Conservation (phyloP, 1,140 invertebrate species). For the Teleopsis dalmanni region DNA sequence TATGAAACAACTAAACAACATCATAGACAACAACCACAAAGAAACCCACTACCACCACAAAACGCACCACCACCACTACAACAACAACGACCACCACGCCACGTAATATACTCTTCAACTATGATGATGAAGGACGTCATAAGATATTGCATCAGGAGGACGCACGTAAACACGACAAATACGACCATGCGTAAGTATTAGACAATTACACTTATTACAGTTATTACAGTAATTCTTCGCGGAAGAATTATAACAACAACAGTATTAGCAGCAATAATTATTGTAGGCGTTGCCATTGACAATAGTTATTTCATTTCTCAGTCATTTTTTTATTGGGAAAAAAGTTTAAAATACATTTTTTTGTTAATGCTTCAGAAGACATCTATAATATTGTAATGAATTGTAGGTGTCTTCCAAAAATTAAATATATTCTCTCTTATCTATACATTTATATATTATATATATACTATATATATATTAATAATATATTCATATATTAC, state of each 20-base stretch:
- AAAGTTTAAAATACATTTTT: no score
- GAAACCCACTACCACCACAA: conserved; percentile 39
- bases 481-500: no score
- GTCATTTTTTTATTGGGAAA: no score
- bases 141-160: conserved; percentile 54
- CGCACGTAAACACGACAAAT: conserved; percentile 52
- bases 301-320: no score
- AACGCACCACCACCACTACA: conserved; percentile 34
- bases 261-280: no score
- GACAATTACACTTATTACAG: no score
- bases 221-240: background rate
- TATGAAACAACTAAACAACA: conserved; percentile 4
- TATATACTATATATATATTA: background rate
- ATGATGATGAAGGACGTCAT: conserved; percentile 53
- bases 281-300: no score
- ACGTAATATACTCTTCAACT: conserved; percentile 46
- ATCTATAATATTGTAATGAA: no score
- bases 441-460: no score
- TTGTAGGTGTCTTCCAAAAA: no score
- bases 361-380: no score
- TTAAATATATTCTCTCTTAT: no score
- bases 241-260: background rate
- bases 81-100: conserved; percentile 43
- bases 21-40: conserved; percentile 32
- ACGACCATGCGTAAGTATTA: conserved; percentile 53